Percentiles rank a stretch among this genome's conserved stretches.
Evolutionary conservation across 2,797 vertebrate species (phyloP).

Genomic region (Leptodactylus fallax): DNA sequence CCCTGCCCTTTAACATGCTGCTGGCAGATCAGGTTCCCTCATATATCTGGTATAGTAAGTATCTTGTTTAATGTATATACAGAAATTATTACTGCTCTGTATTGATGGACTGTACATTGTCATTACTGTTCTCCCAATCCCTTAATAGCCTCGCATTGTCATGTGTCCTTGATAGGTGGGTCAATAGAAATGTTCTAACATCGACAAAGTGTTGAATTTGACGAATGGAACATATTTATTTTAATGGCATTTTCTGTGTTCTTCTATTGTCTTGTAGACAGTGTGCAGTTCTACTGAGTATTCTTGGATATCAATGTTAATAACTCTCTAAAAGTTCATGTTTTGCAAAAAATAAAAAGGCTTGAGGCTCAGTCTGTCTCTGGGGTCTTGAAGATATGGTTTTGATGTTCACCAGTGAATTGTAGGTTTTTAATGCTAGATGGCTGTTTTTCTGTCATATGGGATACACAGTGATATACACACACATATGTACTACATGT

Average conservation of each 20-base stretch:
- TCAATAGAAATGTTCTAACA: constrained; percentile 7
- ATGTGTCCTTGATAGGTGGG: background rate
- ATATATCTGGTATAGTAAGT: no score
- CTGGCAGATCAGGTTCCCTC: no score
- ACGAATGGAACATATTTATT: background rate
- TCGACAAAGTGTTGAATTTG: background rate
- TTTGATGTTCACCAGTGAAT: background rate
- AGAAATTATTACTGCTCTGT: background rate
- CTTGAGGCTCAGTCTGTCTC: background rate
- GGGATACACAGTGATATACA: no score
- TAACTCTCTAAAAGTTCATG: background rate
- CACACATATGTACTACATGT: no score
- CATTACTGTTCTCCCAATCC: background rate
- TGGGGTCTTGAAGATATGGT: background rate
- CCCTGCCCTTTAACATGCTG: no score
- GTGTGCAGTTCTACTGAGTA: background rate
- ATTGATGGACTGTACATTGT: background rate
- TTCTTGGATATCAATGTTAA: constrained; percentile 31
- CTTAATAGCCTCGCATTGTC: background rate
- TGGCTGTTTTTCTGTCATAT: background rate
- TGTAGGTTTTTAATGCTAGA: background rate
- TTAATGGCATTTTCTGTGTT: background rate
- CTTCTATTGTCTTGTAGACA: background rate
- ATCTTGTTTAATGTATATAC: background rate
- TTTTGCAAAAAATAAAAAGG: background rate